Evolutionary conservation across 2,113 vertebrate species (phyloP).

Genomic region (Vidua chalybeata): DNA sequence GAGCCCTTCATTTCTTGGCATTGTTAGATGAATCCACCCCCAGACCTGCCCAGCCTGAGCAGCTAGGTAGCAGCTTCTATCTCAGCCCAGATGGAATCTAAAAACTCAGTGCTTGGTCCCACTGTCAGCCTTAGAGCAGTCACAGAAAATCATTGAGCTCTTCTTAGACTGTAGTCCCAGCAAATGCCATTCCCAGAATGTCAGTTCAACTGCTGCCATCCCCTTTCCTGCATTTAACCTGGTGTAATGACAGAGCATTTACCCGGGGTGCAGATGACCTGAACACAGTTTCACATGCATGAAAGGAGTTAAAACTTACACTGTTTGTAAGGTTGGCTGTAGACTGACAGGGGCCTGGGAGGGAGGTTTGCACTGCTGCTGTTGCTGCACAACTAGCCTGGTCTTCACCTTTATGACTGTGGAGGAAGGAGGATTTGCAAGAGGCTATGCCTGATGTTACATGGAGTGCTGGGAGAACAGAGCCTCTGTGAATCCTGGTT

Average conservation of each 20-base stretch:
- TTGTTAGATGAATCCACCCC: fast-evolving
- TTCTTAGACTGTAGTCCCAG: neutral
- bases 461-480: neutral
- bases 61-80: neutral
- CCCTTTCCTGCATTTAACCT: neutral
- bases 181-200: neutral
- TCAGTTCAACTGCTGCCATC: neutral
- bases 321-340: neutral
- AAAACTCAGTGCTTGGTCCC: neutral
- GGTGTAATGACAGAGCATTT: neutral
- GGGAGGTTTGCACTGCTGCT: neutral
- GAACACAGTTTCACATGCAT: neutral
- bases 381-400: neutral
- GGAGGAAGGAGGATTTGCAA: neutral
- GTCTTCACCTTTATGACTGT: neutral
- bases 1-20: neutral
- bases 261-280: neutral
- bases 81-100: neutral
- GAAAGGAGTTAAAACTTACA: neutral
- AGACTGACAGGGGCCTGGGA: neutral
- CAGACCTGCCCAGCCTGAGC: neutral
- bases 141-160: neutral
- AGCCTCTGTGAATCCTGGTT: neutral
- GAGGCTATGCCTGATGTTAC: neutral
- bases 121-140: neutral